These are phyloP conservation scores for Halocaridina rubra DNA, from an alignment of 2,888 invertebrate genomes.

Conservation along the genomic window DNA sequence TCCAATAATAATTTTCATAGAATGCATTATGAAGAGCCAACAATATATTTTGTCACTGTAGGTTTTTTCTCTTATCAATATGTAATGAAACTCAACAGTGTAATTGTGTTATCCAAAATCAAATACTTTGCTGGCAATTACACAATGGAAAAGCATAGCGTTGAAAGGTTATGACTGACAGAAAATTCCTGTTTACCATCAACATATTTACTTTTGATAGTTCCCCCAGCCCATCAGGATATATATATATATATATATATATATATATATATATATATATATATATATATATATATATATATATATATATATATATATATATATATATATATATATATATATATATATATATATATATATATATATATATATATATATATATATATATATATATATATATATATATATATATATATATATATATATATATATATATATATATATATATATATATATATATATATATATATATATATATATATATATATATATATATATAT, in stretches of 20 bases:
- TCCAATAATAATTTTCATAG: too few relatives aligned
- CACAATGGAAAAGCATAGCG: too few relatives aligned
- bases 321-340: slow-evolving; percentile 8
- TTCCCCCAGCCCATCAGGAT: background rate
- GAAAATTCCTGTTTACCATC: too few relatives aligned
- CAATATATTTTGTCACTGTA: too few relatives aligned
- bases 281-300: background rate
- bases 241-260: background rate
- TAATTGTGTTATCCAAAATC: too few relatives aligned
- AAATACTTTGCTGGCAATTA: too few relatives aligned
- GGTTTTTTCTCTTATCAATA: too few relatives aligned
- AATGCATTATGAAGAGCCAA: too few relatives aligned
- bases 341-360: background rate
- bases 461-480: background rate
- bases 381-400: background rate
- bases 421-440: background rate
- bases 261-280: background rate
- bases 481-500: background rate
- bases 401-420: background rate
- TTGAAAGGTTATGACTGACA: too few relatives aligned
- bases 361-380: background rate
- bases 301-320: slow-evolving; percentile 8
- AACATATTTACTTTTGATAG: too few relatives aligned
- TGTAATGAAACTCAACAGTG: too few relatives aligned
- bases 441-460: background rate